A percentile compares a stretch with the other conserved stretches of the same genome.
Conservation (phyloP, 2,113 vertebrate species). For the Nothobranchius furzeri region DNA sequence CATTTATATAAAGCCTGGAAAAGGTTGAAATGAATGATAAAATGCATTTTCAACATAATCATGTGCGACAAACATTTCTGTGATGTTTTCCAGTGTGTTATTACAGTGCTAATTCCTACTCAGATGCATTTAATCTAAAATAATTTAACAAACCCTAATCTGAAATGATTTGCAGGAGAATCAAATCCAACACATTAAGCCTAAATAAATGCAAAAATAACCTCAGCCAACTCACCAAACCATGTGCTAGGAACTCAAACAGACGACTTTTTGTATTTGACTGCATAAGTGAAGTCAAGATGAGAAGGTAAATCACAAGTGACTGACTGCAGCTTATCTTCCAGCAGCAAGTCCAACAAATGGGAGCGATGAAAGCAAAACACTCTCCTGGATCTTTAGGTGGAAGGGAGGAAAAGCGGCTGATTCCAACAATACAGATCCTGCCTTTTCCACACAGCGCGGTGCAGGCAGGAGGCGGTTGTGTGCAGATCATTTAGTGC, state of each 20-base stretch:
- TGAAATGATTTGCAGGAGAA: neutral
- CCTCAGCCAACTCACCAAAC: slow-evolving; percentile 72
- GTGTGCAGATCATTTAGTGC: slow-evolving; percentile 36
- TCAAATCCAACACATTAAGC: neutral
- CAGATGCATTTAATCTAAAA: neutral
- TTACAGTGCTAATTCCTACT: neutral
- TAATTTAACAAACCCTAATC: too few species aligned
- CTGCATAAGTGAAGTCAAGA: slow-evolving; percentile 61
- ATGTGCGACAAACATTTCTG: too few species aligned
- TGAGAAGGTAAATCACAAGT: slow-evolving; percentile 27
- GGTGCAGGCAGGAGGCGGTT: slow-evolving; percentile 44
- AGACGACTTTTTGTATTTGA: slow-evolving; percentile 74
- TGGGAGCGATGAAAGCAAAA: slow-evolving; percentile 32
- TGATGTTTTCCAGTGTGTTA: too few species aligned
- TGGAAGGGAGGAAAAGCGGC: slow-evolving; percentile 28
- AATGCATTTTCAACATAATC: too few species aligned
- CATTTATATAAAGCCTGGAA: too few species aligned
- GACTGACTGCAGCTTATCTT: slow-evolving; percentile 28
- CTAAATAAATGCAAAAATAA: neutral
- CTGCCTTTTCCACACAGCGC: slow-evolving; percentile 38
- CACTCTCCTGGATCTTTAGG: slow-evolving; percentile 16
- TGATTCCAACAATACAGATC: slow-evolving; percentile 40
- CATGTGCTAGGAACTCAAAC: slow-evolving; percentile 79
- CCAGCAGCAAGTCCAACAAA: slow-evolving; percentile 32
- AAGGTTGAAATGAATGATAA: too few species aligned